Evolutionary conservation across 2,113 vertebrate species (phyloP).

Genomic region (Merops nubicus): DNA sequence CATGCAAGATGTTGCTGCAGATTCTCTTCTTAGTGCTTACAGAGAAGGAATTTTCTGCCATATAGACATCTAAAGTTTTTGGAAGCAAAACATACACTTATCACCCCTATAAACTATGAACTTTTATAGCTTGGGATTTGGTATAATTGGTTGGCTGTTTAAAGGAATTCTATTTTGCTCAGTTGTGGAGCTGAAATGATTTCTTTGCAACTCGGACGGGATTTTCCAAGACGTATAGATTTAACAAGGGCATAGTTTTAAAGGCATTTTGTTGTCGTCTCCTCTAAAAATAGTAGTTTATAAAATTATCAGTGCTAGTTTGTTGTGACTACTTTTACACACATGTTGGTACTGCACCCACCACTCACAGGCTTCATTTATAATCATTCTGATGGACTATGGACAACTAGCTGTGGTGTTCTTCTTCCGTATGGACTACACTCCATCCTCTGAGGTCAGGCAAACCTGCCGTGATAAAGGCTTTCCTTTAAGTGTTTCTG

Average conservation of each 20-base stretch:
- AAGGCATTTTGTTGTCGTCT: neutral
- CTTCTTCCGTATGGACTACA: neutral
- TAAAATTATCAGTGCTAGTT: neutral
- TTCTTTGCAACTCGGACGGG: neutral
- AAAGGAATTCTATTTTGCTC: neutral
- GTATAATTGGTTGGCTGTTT: neutral
- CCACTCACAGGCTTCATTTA: accelerated
- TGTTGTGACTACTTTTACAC: neutral
- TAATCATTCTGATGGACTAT: neutral
- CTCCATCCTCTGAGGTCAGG: neutral
- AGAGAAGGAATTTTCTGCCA: neutral
- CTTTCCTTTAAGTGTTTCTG: neutral
- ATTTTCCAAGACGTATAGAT: neutral
- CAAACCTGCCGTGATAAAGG: neutral
- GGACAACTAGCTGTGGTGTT: neutral
- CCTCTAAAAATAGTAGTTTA: neutral
- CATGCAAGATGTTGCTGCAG: neutral
- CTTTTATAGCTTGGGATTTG: neutral
- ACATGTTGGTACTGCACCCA: no score
- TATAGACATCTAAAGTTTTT: neutral
- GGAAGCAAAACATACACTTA: neutral
- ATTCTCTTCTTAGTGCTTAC: neutral
- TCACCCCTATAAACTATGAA: neutral
- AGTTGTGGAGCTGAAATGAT: neutral
- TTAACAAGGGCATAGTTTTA: neutral